Base-by-base conservation (phyloP, 2,888 invertebrate species). In the Aspidiotus rigidus region DNA sequence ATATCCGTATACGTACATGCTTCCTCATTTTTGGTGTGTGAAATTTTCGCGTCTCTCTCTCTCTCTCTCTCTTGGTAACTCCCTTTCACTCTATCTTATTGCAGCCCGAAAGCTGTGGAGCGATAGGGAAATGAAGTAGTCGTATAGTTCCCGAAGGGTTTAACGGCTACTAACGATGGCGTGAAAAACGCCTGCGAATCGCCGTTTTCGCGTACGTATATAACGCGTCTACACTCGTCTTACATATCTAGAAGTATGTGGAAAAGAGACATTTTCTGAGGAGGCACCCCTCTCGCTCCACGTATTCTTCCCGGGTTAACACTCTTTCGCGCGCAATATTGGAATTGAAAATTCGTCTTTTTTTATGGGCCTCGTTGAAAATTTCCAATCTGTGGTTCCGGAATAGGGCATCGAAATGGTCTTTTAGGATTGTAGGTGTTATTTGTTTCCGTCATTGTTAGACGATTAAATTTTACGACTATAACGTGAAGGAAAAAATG, bases 111-210 rank as follows among this genome's bases (percentile, higher is more conserved):
- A n/a, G 56, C n/a, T 55, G 56, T 9, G 2, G 15, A 17, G 17
- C 15, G 15, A 17, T 55, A 17, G 13, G 28, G 39, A 59, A 39
- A 59, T 59, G 59, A 59, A 59, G 39, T 59, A 59, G 17, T 59
- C 13, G 59, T 59, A 59, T 59, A 28, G 59, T 16, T 59, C 59
- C 59, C 59, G 59, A 13, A 16, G 59, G 59, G 59, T 59, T 59
- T 59, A 59, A 59, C 59, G 59, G 59, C 59, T 39, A 59, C 59
- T 59, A 59, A 59, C 49, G 49, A n/a, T n/a, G 49, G 49, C 49
- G 49, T 49, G 28, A 49, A 49, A 49, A 49, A 49, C 49, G 49
- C 49, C 49, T 13, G 10, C 49, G 49, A 49, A 11, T 49, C 49
- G 10, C 49, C 10, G 49, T 49, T 13, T 49, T 11, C 49, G n/a